These are phyloP conservation scores for Phragmatobia fuliginosa DNA, from an alignment of 2,888 invertebrate species.

Conservation along the genomic window DNA sequence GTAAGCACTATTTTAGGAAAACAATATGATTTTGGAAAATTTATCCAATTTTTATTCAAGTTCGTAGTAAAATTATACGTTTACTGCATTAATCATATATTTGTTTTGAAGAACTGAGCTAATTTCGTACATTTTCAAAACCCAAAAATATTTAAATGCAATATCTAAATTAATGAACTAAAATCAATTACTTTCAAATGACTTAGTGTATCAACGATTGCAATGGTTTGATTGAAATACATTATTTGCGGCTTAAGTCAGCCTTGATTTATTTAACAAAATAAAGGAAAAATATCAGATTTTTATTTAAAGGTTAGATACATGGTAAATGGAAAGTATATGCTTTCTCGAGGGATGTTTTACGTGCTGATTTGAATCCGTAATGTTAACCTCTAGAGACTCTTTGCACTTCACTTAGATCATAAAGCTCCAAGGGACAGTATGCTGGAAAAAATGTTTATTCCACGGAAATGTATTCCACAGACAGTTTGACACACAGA, in stretches of 20 bases:
- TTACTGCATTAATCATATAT: too few species aligned
- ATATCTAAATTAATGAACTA: too few species aligned
- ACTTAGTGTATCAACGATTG: too few species aligned
- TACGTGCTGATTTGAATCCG: conserved; percentile 1
- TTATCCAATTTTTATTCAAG: background rate
- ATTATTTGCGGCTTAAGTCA: background rate
- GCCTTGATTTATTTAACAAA: background rate
- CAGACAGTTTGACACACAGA: too few species aligned
- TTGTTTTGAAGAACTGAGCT: too few species aligned
- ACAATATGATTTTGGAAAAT: background rate
- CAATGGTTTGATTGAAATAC: too few species aligned
- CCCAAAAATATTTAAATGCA: too few species aligned
- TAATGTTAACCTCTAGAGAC: conserved; percentile 1
- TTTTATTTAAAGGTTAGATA: background rate
- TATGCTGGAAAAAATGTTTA: background rate
- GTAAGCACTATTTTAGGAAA: background rate
- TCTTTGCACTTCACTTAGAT: background rate
- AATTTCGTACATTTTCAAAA: too few species aligned
- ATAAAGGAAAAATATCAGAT: background rate
- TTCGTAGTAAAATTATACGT: background rate
- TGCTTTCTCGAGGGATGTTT: background rate
- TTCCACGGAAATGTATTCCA: too few species aligned
- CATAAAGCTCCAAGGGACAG: background rate
- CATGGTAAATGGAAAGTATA: too few species aligned
- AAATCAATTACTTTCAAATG: too few species aligned